A percentile compares a stretch with the other conserved stretches of the same genome.
phyloP scores from a whole-genome alignment of 2,888 invertebrate genomes.

The Sceliomorpha sp. region DNA sequence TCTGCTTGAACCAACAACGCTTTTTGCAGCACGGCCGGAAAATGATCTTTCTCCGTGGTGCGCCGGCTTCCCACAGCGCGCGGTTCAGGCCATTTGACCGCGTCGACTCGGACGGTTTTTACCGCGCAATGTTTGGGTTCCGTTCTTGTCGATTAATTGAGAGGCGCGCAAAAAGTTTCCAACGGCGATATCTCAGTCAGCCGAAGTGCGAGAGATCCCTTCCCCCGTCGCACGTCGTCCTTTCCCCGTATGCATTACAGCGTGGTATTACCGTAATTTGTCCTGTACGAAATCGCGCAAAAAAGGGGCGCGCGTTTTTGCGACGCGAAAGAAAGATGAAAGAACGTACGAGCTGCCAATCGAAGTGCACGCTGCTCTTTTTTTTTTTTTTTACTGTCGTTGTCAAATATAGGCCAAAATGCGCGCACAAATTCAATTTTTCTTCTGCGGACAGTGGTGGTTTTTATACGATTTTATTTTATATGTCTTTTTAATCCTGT shows the following conservation, averaged over 20 bases:
- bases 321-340: slow-evolving; percentile 35
- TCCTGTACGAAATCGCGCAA: background rate
- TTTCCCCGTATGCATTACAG: slow-evolving; percentile 2
- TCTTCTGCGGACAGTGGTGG: no score
- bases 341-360: slow-evolving; percentile 29
- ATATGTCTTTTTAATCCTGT: no score
- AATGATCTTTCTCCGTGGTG: slow-evolving; percentile 49
- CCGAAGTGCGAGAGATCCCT: slow-evolving; percentile 22
- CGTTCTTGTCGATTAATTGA: slow-evolving; percentile 44
- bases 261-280: slow-evolving; percentile 7
- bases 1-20: slow-evolving; percentile 21
- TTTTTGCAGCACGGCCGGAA: slow-evolving; percentile 41
- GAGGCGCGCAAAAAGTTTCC: slow-evolving; percentile 22
- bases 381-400: background rate
- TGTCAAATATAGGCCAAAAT: no score
- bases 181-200: slow-evolving; percentile 21
- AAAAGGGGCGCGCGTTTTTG: slow-evolving; percentile 5
- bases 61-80: slow-evolving; percentile 38
- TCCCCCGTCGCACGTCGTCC: slow-evolving; percentile 1
- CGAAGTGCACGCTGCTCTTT: slow-evolving; percentile 6
- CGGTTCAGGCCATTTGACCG: slow-evolving; percentile 13
- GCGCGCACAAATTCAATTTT: no score
- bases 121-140: slow-evolving; percentile 29
- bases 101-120: slow-evolving; percentile 25
- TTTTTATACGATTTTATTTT: no score